Percentiles rank a stretch among this genome's conserved stretches.
phyloP scores from a whole-genome alignment of 2,797 vertebrate species.

The Scomberomorus guttatus region DNA sequence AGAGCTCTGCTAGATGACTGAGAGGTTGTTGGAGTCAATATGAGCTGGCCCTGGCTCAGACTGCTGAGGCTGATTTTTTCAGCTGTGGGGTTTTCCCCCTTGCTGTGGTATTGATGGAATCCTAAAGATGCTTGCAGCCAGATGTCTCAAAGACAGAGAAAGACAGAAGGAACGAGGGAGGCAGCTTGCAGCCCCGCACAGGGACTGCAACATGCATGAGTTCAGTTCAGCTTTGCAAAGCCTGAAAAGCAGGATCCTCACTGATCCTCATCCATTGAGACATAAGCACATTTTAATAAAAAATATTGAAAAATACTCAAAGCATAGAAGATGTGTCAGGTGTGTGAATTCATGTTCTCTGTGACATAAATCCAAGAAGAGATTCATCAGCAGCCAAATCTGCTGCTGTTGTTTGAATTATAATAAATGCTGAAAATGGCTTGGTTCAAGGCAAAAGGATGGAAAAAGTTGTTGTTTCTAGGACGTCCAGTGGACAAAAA shows the following conservation, averaged over 20 bases:
- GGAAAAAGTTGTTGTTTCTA: conserved; percentile 22
- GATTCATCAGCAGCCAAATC: conserved; percentile 26
- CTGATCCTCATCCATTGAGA: conserved; percentile 15
- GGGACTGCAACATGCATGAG: conserved; percentile 36
- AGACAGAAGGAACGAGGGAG: conserved; percentile 31
- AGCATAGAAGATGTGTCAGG: neutral
- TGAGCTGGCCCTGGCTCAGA: conserved; percentile 57
- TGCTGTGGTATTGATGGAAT: conserved; percentile 79
- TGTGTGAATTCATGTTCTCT: conserved; percentile 1
- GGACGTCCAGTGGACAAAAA: conserved; percentile 37
- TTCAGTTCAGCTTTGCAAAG: conserved; percentile 38
- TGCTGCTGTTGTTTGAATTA: conserved; percentile 21
- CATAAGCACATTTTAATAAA: conserved; percentile 10
- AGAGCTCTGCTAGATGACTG: conserved; percentile 56
- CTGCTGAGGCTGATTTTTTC: conserved; percentile 76
- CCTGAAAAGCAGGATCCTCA: conserved; percentile 28
- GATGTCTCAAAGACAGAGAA: conserved; percentile 69
- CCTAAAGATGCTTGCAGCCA: conserved; percentile 76
- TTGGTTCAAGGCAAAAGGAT: conserved; percentile 22
- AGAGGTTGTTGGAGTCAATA: conserved; percentile 62
- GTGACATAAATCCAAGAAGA: neutral
- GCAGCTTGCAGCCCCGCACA: conserved; percentile 23
- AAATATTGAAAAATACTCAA: conserved; percentile 6
- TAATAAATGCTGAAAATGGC: conserved; percentile 20
- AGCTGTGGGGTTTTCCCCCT: conserved; percentile 73